Evolutionary conservation across 2,888 invertebrate genomes (phyloP).

Genomic region (Leptinotarsa juncta): DNA sequence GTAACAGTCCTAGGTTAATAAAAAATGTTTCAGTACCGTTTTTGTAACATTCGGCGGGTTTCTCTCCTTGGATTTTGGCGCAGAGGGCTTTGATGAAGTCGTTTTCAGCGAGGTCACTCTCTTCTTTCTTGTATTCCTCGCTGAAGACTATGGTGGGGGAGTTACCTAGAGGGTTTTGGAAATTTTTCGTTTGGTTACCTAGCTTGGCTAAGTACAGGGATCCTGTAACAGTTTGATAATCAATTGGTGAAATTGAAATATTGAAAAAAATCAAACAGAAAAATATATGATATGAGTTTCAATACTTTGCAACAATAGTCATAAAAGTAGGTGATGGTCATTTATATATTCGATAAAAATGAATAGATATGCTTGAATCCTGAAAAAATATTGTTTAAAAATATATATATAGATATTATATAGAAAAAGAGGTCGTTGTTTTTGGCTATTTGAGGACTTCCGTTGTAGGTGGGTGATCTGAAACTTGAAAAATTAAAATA

Average conservation of each 20-base stretch:
- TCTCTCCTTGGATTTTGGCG: slow-evolving; percentile 47
- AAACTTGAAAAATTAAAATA: neutral
- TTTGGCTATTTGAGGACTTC: too few relatives aligned
- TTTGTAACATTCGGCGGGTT: slow-evolving; percentile 44
- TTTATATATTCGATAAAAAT: neutral
- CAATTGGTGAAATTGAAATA: neutral
- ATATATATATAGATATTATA: too few relatives aligned
- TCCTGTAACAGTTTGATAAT: slow-evolving; percentile 37
- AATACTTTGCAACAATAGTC: neutral
- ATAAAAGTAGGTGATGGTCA: neutral
- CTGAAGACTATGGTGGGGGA: slow-evolving; percentile 44
- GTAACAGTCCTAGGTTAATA: slow-evolving; percentile 36
- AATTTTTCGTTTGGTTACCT: slow-evolving; percentile 46
- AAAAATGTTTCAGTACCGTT: slow-evolving; percentile 33
- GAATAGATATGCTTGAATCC: too few relatives aligned
- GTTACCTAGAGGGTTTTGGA: slow-evolving; percentile 38
- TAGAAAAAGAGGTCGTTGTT: too few relatives aligned
- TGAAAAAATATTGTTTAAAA: too few relatives aligned
- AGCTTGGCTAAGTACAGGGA: slow-evolving; percentile 47
- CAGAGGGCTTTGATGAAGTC: slow-evolving; percentile 47
- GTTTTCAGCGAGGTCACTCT: slow-evolving; percentile 46
- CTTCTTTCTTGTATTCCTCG: slow-evolving; percentile 48
- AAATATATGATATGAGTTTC: neutral
- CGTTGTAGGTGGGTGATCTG: neutral
- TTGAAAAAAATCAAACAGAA: neutral